Conservation (phyloP, 2,888 invertebrate genomes). For the Magallana nippona region DNA sequence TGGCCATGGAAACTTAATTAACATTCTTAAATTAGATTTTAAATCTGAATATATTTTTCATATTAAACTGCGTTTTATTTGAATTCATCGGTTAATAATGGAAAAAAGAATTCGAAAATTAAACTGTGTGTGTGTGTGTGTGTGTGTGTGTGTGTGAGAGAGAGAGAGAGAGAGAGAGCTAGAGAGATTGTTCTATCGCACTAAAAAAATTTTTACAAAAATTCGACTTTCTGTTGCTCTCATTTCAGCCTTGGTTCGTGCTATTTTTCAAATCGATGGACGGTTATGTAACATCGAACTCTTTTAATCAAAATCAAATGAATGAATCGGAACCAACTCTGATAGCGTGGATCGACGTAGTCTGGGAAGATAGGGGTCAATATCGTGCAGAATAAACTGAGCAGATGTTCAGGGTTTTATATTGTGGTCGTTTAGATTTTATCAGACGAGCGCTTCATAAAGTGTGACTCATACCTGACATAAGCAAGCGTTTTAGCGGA, state of each 20-base stretch:
- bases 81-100: no score
- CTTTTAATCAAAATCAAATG: neutral
- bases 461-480: conserved; percentile 23
- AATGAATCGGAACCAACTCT: neutral
- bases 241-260: neutral
- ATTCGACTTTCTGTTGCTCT: no score
- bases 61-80: no score
- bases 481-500: neutral
- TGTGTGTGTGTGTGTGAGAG: no score
- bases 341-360: neutral
- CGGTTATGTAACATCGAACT: conserved; percentile 8
- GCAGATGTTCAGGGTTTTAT: conserved; percentile 9
- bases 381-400: conserved; percentile 11
- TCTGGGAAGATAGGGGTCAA: neutral
- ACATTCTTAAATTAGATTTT: neutral
- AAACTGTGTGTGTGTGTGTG: no score
- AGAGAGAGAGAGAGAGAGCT: conserved; percentile 24
- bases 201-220: no score
- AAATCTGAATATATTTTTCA: neutral
- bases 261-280: neutral
- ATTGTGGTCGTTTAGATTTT: conserved; percentile 4
- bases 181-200: conserved; percentile 22
- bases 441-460: neutral
- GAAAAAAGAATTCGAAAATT: no score
- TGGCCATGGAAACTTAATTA: neutral